Percentiles rank a stretch among this genome's conserved stretches.
These are phyloP conservation scores for Lacerta bilineata DNA, from an alignment of 2,797 vertebrate genomes.

Conservation along the genomic window DNA sequence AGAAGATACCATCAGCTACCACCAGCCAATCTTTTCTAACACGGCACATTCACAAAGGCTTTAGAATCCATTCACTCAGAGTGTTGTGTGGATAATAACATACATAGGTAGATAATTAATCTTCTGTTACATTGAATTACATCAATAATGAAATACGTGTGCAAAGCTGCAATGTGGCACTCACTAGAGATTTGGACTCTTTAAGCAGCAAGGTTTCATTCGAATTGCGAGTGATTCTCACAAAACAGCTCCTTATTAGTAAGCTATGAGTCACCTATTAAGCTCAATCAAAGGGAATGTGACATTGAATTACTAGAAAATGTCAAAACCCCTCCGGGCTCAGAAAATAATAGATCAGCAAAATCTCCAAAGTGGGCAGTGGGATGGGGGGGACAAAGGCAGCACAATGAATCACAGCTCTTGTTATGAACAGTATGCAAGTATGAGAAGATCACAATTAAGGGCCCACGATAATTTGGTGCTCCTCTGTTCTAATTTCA, in stretches of 20 bases:
- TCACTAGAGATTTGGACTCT: slow-evolving; percentile 58
- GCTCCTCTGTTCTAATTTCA: neutral
- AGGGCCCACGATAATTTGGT: neutral
- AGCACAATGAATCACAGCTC: slow-evolving; percentile 14
- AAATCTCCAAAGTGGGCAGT: slow-evolving; percentile 35
- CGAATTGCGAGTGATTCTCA: slow-evolving; percentile 60
- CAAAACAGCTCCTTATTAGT: slow-evolving; percentile 48
- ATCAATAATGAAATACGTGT: slow-evolving; percentile 52
- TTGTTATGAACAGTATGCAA: slow-evolving; percentile 36
- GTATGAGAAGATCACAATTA: slow-evolving; percentile 28
- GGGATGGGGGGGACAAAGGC: slow-evolving; percentile 12
- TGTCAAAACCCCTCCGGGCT: slow-evolving; percentile 31
- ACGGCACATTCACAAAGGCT: slow-evolving; percentile 66
- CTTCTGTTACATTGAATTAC: slow-evolving; percentile 50
- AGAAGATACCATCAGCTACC: slow-evolving; percentile 58
- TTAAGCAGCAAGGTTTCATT: slow-evolving; percentile 53
- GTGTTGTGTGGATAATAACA: slow-evolving; percentile 66
- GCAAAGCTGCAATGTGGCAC: slow-evolving; percentile 39
- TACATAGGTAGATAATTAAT: slow-evolving; percentile 71
- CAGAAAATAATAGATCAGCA: slow-evolving; percentile 39
- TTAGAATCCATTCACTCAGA: slow-evolving; percentile 62
- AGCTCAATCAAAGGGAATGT: slow-evolving; percentile 55
- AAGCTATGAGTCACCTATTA: slow-evolving; percentile 54
- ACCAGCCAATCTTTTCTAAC: slow-evolving; percentile 69
- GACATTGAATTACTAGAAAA: slow-evolving; percentile 53